phyloP scores from a whole-genome alignment of 2,888 invertebrate species.

The Netelia melanura region DNA sequence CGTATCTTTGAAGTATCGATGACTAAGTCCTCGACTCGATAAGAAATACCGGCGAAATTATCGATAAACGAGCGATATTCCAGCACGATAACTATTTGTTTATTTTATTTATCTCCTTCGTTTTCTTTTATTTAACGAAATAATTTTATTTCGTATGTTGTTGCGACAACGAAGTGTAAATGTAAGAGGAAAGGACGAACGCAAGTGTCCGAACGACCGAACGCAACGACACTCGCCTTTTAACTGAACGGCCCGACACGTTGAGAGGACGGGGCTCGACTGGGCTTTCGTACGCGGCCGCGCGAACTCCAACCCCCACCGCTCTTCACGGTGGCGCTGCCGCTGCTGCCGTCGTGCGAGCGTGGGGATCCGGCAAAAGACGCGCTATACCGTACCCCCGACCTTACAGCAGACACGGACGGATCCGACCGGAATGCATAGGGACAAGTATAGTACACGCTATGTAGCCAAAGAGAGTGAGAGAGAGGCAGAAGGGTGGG shows the following conservation, averaged over 20 bases:
- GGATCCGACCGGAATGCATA: conserved; percentile 19
- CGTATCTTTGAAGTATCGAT: too few relatives aligned
- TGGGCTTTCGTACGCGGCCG: conserved; percentile 75
- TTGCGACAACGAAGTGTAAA: not conserved
- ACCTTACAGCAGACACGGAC: conserved; percentile 42
- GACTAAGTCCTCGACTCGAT: too few relatives aligned
- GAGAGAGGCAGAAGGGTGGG: conserved; percentile 20
- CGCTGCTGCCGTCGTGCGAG: conserved; percentile 70
- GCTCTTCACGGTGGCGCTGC: conserved; percentile 54
- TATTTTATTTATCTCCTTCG: too few relatives aligned
- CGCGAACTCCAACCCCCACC: conserved; percentile 61
- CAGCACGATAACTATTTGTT: too few relatives aligned
- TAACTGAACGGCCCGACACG: conserved; percentile 82
- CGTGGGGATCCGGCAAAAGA: conserved; percentile 58
- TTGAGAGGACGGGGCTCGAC: conserved; percentile 82
- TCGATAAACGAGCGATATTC: too few relatives aligned
- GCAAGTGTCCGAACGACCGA: conserved; percentile 73
- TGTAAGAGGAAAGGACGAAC: conserved; percentile 20
- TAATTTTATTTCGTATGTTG: too few relatives aligned
- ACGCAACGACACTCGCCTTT: conserved; percentile 81
- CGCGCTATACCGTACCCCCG: conserved; percentile 19
- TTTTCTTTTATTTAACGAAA: too few relatives aligned
- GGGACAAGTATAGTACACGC: not conserved
- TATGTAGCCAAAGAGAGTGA: conserved; percentile 22
- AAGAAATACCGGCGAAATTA: too few relatives aligned